Conservation (phyloP, 2,113 vertebrate species). For the Felis chaus region DNA sequence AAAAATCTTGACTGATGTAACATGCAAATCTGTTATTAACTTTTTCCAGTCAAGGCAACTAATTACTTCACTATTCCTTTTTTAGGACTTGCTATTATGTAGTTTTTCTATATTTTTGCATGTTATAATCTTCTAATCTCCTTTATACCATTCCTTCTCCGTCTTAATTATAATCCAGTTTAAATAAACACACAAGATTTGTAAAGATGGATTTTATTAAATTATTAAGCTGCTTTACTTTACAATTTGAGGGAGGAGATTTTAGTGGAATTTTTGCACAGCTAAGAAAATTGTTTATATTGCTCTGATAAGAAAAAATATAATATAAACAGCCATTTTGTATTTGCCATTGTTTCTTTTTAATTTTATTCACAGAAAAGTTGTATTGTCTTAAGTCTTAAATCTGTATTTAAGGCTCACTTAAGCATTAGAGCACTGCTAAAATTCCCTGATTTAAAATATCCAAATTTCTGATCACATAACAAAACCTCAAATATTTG, state of each 20-base stretch:
- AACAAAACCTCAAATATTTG: conserved; percentile 44
- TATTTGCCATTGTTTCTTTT: neutral
- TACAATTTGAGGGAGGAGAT: neutral
- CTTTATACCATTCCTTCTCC: neutral
- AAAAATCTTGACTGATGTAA: conserved; percentile 42
- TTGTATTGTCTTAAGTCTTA: neutral
- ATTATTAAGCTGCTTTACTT: neutral
- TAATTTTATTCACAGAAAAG: neutral
- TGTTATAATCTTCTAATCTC: conserved; percentile 16
- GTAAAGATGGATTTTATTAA: conserved; percentile 18
- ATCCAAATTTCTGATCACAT: neutral
- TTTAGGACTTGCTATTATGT: neutral
- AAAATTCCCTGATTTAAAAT: conserved; percentile 38
- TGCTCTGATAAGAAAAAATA: neutral
- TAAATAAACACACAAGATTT: conserved; percentile 43
- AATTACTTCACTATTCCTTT: conserved; percentile 59
- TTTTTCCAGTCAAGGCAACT: conserved; percentile 16
- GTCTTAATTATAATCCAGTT: neutral
- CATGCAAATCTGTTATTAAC: conserved; percentile 52
- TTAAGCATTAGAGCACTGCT: neutral
- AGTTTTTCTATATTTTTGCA: conserved; percentile 7
- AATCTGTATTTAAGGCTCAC: neutral
- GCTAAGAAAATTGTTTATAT: neutral
- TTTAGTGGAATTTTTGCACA: neutral
- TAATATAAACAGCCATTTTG: neutral